These are phyloP conservation scores for Brienomyrus longianalis DNA, from an alignment of 2,113 vertebrate genomes.

Conservation along the genomic window DNA sequence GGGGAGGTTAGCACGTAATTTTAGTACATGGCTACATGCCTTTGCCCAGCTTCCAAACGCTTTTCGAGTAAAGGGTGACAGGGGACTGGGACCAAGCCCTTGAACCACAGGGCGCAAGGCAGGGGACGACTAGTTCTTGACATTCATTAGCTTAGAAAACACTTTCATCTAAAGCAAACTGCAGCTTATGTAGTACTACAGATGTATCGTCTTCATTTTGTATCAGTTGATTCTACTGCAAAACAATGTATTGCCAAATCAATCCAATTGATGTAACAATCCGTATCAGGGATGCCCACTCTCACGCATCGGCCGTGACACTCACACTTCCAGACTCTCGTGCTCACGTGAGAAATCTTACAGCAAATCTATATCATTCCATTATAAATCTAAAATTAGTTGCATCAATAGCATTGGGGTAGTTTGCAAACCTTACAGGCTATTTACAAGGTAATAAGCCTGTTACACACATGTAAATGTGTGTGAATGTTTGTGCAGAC, in stretches of 20 bases:
- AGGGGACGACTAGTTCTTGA: not conserved
- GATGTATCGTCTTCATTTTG: not conserved
- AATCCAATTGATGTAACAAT: constrained; percentile 16
- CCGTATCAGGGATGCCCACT: not conserved
- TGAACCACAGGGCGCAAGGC: not conserved
- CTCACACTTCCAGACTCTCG: not conserved
- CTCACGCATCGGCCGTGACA: not conserved
- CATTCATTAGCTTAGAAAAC: not conserved
- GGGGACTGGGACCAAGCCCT: not conserved
- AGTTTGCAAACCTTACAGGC: not conserved
- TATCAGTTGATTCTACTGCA: not conserved
- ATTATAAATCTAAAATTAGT: not conserved
- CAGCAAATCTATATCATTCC: not conserved
- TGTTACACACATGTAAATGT: not conserved
- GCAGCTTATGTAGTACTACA: not conserved
- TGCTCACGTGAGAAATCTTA: not conserved
- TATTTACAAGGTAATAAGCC: not conserved
- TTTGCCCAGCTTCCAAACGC: not conserved
- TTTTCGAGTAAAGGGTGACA: not conserved
- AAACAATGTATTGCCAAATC: not conserved
- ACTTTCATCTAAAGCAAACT: not conserved
- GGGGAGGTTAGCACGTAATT: not conserved
- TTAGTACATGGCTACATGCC: not conserved
- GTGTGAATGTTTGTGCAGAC: not conserved
- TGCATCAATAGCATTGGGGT: not conserved